Evolutionary conservation across 2,888 invertebrate species (phyloP).

Genomic region (Nomada flava): DNA sequence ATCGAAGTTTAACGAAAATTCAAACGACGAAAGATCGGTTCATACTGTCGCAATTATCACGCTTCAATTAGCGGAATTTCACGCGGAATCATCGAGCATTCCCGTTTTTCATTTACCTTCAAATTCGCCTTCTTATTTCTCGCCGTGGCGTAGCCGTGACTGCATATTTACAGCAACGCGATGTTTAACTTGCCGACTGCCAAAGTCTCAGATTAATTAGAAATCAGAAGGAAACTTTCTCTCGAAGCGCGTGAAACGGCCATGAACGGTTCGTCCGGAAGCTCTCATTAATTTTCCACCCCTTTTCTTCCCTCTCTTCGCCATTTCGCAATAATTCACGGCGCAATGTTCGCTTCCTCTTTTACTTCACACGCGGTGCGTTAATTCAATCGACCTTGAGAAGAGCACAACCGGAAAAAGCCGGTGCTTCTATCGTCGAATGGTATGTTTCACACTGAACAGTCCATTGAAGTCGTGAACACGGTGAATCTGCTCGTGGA

Average conservation of each 20-base stretch:
- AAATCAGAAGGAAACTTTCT: constrained; percentile 24
- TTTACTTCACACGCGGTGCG: not conserved
- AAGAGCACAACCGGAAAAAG: not conserved
- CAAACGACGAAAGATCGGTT: not conserved
- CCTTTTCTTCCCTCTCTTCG: not conserved
- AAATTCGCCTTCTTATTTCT: constrained; percentile 10
- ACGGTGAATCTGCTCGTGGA: not conserved
- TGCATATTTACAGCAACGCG: constrained; percentile 6
- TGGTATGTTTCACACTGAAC: not conserved
- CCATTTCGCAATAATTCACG: not conserved
- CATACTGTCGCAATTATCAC: not conserved
- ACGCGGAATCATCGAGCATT: not conserved
- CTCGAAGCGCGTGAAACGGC: constrained; percentile 12
- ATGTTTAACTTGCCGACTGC: constrained; percentile 17
- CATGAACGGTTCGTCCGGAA: constrained; percentile 6
- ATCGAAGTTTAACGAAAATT: not conserved
- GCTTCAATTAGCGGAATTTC: constrained; percentile 9
- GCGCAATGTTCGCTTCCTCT: not conserved
- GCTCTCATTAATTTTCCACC: constrained; percentile 14
- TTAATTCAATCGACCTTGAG: constrained; percentile 15
- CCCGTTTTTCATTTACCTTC: not conserved
- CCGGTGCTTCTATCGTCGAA: not conserved
- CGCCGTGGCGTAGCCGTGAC: not conserved
- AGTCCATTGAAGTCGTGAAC: constrained; percentile 7
- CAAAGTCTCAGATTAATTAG: constrained; percentile 29